Percentiles rank a stretch among this genome's conserved stretches.
phyloP scores from a whole-genome alignment of 2,888 invertebrate species.

The Drosophila neotestacea region DNA sequence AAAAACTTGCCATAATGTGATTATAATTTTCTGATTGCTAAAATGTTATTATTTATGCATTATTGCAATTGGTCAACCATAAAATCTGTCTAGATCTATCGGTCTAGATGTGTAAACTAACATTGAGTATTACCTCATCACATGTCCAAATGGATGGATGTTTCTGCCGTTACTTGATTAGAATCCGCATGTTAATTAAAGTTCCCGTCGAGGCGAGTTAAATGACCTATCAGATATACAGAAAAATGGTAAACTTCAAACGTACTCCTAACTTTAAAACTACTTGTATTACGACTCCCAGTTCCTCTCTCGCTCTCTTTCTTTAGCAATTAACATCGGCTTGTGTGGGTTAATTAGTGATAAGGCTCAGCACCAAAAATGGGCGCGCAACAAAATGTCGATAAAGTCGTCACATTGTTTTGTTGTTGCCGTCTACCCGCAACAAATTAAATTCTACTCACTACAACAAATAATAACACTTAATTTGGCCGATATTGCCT shows the following conservation, averaged over 20 bases:
- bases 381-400: constrained; percentile 32
- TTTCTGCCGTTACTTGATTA: constrained; percentile 50
- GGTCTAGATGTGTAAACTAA: constrained; percentile 5
- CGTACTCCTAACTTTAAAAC: constrained; percentile 1
- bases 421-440: constrained; percentile 27
- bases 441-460: constrained; percentile 10
- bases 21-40: constrained; percentile 13
- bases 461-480: constrained; percentile 12
- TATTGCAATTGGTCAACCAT: constrained; percentile 30
- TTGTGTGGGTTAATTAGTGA: constrained; percentile 52
- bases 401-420: constrained; percentile 38
- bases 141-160: constrained; percentile 20
- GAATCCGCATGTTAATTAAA: constrained; percentile 64
- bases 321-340: constrained; percentile 25
- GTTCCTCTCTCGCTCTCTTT: neutral
- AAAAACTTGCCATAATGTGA: constrained; percentile 19
- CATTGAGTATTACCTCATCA: constrained; percentile 61
- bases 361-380: constrained; percentile 42
- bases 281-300: neutral
- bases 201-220: constrained; percentile 54
- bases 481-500: constrained; percentile 15
- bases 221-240: constrained; percentile 58
- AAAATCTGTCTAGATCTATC: constrained; percentile 42
- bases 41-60: constrained; percentile 31
- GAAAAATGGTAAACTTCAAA: constrained; percentile 19